Conservation (phyloP, 2,888 invertebrate species). For the Syrista parreyssii region DNA sequence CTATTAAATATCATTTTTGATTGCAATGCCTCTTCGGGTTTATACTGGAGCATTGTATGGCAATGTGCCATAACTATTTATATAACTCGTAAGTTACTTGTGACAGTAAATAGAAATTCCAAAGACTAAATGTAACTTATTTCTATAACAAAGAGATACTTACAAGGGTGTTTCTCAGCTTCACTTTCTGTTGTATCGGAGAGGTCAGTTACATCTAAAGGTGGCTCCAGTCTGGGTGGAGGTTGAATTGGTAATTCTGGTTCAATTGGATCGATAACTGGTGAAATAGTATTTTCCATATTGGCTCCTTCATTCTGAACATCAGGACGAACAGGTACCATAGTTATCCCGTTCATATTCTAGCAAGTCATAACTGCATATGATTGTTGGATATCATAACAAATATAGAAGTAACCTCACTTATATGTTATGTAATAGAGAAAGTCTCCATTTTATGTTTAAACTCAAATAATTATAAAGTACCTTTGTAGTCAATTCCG, state of each 20-base stretch:
- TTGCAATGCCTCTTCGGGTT: not conserved
- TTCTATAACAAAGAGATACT: slow-evolving; percentile 20
- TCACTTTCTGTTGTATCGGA: slow-evolving; percentile 87
- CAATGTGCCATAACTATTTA: not conserved
- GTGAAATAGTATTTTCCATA: slow-evolving; percentile 23
- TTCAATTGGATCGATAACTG: slow-evolving; percentile 22
- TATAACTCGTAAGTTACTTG: not conserved
- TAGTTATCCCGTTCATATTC: not conserved
- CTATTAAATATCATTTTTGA: not conserved
- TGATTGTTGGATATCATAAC: not conserved
- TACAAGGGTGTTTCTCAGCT: slow-evolving; percentile 72
- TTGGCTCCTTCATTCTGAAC: slow-evolving; percentile 26
- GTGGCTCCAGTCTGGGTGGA: slow-evolving; percentile 42
- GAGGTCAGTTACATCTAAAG: slow-evolving; percentile 76
- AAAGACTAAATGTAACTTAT: not conserved
- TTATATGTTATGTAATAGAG: not conserved
- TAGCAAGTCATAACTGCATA: not conserved
- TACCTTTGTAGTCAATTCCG: not conserved
- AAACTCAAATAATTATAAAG: not conserved
- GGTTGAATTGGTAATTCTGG: slow-evolving; percentile 24
- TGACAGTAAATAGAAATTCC: not conserved
- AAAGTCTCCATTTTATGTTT: not conserved
- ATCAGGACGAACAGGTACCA: not conserved
- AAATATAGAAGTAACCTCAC: not conserved
- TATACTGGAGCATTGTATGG: not conserved